Percentiles rank a stretch among this genome's conserved stretches.
Conservation (phyloP, 2,113 vertebrate species). For the Brevimyrus niger region DNA sequence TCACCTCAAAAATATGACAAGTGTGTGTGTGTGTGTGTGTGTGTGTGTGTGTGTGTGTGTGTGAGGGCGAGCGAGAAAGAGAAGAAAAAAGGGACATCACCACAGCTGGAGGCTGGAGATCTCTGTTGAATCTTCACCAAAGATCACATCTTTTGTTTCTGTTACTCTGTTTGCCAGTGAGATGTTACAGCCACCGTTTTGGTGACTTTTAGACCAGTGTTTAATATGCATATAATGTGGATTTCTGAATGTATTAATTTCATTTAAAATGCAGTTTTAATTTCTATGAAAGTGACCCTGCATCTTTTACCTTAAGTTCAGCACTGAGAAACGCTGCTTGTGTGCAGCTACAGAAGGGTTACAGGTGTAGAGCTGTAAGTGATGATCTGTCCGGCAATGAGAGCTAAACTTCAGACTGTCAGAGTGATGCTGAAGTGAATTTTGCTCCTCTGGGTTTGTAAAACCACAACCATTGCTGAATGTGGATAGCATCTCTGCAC, state of each 20-base stretch:
- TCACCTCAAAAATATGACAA: no score
- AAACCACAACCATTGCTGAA: not conserved
- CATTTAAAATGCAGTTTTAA: not conserved
- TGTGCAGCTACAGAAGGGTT: not conserved
- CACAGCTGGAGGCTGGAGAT: conserved; percentile 35
- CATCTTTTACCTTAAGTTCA: not conserved
- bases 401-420: not conserved
- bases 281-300: not conserved
- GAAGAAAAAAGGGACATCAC: conserved; percentile 26
- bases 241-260: not conserved
- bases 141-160: conserved; percentile 52
- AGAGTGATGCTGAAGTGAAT: not conserved
- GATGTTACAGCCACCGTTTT: not conserved
- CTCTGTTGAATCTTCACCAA: conserved; percentile 60
- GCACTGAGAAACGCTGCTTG: not conserved
- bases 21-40: not conserved
- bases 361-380: not conserved
- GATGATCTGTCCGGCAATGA: not conserved
- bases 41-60: not conserved
- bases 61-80: not conserved
- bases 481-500: not conserved
- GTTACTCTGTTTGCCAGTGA: not conserved
- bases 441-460: not conserved
- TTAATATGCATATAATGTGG: not conserved
- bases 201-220: not conserved